phyloP scores from a whole-genome alignment of 2,888 invertebrate genomes.

The Hermodice carunculata region DNA sequence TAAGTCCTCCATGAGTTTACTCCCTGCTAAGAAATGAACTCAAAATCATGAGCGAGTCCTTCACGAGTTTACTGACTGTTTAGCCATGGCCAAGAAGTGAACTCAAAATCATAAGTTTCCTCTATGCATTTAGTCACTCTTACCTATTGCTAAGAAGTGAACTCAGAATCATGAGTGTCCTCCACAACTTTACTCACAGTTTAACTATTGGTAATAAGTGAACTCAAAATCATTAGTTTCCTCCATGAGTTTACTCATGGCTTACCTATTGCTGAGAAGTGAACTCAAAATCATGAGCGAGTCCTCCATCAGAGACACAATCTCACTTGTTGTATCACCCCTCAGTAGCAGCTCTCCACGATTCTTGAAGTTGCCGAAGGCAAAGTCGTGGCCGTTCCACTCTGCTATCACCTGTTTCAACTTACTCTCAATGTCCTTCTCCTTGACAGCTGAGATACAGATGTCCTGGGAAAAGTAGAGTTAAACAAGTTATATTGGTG shows the following conservation, averaged over 20 bases:
- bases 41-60: constrained; percentile 97
- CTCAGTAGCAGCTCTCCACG: constrained; percentile 90
- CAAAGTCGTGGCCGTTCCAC: constrained; percentile 88
- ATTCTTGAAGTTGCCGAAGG: constrained; percentile 95
- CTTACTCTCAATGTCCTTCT: constrained; percentile 97
- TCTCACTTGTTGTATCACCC: constrained; percentile 95
- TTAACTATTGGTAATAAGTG: neutral
- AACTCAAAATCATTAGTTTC: too few species aligned
- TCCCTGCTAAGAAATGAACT: constrained; percentile 93
- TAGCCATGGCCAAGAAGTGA: too few species aligned
- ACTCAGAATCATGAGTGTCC: too few species aligned
- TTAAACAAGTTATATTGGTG: too few species aligned
- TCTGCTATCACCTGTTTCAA: constrained; percentile 94
- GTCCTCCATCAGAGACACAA: constrained; percentile 94
- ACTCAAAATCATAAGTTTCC: too few species aligned
- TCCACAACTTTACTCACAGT: too few species aligned
- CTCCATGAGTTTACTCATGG: neutral
- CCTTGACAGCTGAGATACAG: constrained; percentile 98
- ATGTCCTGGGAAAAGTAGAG: constrained; percentile 78
- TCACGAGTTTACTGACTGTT: too few species aligned
- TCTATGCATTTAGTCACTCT: too few species aligned
- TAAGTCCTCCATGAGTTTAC: constrained; percentile 90
- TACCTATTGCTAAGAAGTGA: too few species aligned
- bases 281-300: constrained; percentile 97
- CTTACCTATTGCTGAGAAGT: constrained; percentile 86